phyloP scores from a whole-genome alignment of 2,797 vertebrate genomes.

The Phrynocephalus forsythii region DNA sequence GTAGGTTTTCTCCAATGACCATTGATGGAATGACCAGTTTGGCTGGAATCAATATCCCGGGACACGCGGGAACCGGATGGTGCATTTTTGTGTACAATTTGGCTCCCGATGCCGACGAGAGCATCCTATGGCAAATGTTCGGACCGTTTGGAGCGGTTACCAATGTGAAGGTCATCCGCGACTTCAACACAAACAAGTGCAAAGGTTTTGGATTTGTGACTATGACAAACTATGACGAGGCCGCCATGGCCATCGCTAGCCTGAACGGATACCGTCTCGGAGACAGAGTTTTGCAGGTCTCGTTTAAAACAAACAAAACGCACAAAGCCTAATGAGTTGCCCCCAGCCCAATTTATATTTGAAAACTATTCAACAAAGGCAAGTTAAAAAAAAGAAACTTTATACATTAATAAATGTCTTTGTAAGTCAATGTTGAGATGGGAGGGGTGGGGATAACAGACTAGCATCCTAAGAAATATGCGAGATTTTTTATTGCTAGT shows the following conservation, averaged over 20 bases:
- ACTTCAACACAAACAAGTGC: conserved; percentile 99
- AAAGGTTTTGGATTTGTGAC: conserved; percentile 99
- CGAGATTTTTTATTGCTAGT: conserved; percentile 87
- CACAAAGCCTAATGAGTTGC: conserved; percentile 93
- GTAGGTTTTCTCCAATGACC: conserved; percentile 96
- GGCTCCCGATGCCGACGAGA: conserved; percentile 96
- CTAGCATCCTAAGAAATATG: conserved; percentile 89
- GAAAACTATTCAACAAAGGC: conserved; percentile 86
- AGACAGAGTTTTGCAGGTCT: conserved; percentile 97
- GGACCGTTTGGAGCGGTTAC: conserved; percentile 98
- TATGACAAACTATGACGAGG: conserved; percentile 99
- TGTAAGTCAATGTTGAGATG: conserved; percentile 92
- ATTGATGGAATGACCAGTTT: conserved; percentile 98
- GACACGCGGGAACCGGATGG: conserved; percentile 94
- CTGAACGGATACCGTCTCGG: conserved; percentile 98
- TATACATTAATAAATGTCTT: conserved; percentile 92
- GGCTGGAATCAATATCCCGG: conserved; percentile 97
- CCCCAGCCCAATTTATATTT: conserved; percentile 89
- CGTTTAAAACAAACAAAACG: conserved; percentile 99
- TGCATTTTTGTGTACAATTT: conserved; percentile 99
- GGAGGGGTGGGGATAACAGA: conserved; percentile 73
- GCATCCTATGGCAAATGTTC: conserved; percentile 99
- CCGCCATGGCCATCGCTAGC: conserved; percentile 97
- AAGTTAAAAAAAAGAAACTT: conserved; percentile 84
- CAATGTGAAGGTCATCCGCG: conserved; percentile 98